Evolutionary conservation across 2,888 invertebrate genomes (phyloP).

Genomic region (Drosophila helvetica): DNA sequence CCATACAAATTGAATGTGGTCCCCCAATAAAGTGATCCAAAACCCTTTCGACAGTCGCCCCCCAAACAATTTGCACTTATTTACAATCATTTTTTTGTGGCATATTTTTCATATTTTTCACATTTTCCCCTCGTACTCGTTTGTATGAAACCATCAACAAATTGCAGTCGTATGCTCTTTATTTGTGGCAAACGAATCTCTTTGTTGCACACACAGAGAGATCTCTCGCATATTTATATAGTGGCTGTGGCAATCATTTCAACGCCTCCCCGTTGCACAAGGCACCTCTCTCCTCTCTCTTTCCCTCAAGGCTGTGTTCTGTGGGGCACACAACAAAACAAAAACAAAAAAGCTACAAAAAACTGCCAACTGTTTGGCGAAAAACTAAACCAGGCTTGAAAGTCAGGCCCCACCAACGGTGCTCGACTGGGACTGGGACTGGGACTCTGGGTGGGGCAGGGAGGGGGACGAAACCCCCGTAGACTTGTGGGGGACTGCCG

Average conservation of each 20-base stretch:
- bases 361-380: slow-evolving; percentile 68
- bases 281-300: slow-evolving; percentile 20
- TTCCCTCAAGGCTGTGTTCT: slow-evolving; percentile 31
- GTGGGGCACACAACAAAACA: slow-evolving; percentile 36
- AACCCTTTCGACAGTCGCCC: background rate
- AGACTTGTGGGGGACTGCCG: slow-evolving; percentile 63
- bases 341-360: slow-evolving; percentile 21
- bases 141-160: slow-evolving; percentile 42
- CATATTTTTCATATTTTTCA: background rate
- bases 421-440: slow-evolving; percentile 4
- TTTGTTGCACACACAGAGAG: slow-evolving; percentile 11
- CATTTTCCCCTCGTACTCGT: background rate
- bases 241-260: slow-evolving; percentile 51
- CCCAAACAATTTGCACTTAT: background rate
- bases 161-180: slow-evolving; percentile 44
- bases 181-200: slow-evolving; percentile 40
- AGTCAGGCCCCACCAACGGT: slow-evolving; percentile 62
- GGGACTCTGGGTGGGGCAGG: slow-evolving; percentile 8
- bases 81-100: background rate
- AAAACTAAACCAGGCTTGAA: slow-evolving; percentile 78
- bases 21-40: background rate
- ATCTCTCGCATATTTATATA: slow-evolving; percentile 46
- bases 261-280: slow-evolving; percentile 44
- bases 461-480: background rate
- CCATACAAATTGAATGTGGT: background rate